Base-by-base conservation (phyloP, 2,888 invertebrate species). In the Schrankia costaestrigalis region DNA sequence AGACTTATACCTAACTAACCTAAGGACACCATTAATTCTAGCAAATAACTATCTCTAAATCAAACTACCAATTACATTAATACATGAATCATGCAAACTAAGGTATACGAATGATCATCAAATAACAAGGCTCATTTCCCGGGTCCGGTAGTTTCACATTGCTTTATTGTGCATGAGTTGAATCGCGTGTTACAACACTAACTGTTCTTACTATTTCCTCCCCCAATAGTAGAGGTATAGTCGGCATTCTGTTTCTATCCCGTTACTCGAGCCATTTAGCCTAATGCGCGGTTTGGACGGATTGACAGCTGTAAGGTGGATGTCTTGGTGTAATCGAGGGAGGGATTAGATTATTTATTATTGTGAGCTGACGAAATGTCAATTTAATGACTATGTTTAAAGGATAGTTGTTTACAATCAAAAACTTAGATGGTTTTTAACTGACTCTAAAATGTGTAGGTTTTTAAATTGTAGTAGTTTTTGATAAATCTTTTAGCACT, bases 181-280 rank as follows among this genome's bases (percentile, higher is more conserved):
- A 36, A 61, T 61, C 57, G 58, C 50, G 62, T 57, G 62, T 61
- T 52, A 62, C 62, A 67, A 62, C 44, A 41, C 41, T 57, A 49
- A 57, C 57, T 46, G 55, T 49, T 65, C 64, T 72, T 77, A 83
- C 81, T 83, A 81, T 81, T 78, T 79, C 84, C 84, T 71, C 70
- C 69, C 63, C 59, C 49, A 59, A 61, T 56, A 43, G 51, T n/a
- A n/a, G n/a, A n/a, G 54, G 56, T 65, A 25, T 19, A 13, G 14
- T 14, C 29, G 23, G 33, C 35, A 33, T 29, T 40, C 43, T 41
- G 37, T 38, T 41, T 29, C 43, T 30, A 38, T 73, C 66, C 74
- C 67, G 78, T 85, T 82, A 78, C 64, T 63, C 86, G 82, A 78
- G 67, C 84, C 86, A 86, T 87, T 86, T 86, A 78, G 70, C 75